phyloP scores from a whole-genome alignment of 2,113 vertebrate species.

The Nesoenas mayeri region DNA sequence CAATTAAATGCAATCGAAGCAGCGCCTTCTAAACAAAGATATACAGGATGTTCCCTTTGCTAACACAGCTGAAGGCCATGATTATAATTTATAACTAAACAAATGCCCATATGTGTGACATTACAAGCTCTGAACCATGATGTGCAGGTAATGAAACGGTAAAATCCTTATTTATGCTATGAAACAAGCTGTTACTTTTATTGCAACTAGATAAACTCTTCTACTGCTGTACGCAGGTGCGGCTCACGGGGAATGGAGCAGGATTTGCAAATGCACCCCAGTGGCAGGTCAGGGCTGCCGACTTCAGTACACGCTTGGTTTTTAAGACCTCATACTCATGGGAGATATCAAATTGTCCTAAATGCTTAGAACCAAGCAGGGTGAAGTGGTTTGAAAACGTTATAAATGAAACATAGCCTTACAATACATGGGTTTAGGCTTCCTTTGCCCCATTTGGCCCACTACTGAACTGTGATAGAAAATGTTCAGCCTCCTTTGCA shows the following conservation, averaged over 20 bases:
- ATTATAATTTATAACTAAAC: conserved; percentile 16
- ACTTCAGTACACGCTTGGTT: background rate
- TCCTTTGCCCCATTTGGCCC: background rate
- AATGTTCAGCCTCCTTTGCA: background rate
- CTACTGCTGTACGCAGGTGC: background rate
- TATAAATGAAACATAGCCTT: background rate
- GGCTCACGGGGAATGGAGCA: background rate
- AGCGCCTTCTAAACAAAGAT: conserved; percentile 6
- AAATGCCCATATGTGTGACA: conserved; percentile 8
- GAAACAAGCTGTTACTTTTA: conserved; percentile 18
- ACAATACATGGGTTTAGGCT: background rate
- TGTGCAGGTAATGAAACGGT: conserved; percentile 12
- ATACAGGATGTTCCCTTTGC: conserved; percentile 2
- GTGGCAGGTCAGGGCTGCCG: background rate
- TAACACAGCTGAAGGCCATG: conserved; percentile 16
- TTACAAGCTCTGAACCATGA: conserved; percentile 20
- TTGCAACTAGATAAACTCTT: background rate
- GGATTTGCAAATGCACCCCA: background rate
- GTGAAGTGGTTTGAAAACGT: background rate
- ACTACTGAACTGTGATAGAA: background rate
- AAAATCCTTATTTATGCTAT: conserved; percentile 29
- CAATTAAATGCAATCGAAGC: conserved; percentile 25
- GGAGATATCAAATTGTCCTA: background rate
- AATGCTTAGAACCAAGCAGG: background rate
- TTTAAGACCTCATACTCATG: background rate